Base-by-base conservation (phyloP, 2,113 vertebrate genomes). In the Phrynocephalus versicolor region DNA sequence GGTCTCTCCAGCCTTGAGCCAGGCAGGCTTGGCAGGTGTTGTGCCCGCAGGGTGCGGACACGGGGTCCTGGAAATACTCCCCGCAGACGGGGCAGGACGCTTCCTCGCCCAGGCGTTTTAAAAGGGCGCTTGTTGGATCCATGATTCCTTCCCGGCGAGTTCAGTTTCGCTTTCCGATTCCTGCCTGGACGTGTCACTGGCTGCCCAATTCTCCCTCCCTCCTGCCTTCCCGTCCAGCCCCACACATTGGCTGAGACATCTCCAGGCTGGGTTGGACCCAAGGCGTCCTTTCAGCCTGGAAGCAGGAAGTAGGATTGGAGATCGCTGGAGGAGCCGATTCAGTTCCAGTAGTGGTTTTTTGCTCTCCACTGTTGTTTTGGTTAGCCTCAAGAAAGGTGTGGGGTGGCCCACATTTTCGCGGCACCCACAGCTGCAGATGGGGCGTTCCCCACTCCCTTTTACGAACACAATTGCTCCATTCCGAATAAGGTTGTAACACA, bases 11-110 rank as follows among this genome's bases (percentile, higher is more conserved):
- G 79, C 90, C 93, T 57, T 94, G 88, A 23, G 90, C 86, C 70
- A 95, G 92, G 85, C 93, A 95, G 60, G 82, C 84, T 70, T 91
- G 93, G 89, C 94, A 95, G 90, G 95, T 94, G 78, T 89, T 94
- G 90, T 95, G 93, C 33, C 94, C 94, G 73, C 92, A 95, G 81
- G 93, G 93, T 10, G 91, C 87, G 87, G 92, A 94, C 85, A 95
- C 93, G 0, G 94, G 94, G 13, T 94, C 94, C 0, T 90, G 41
- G 76, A 85, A 85, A 72, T 41, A 79, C 37, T 60, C 67, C 27
- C 23, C 55, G 67, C 84, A 85, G 81, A 94, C 88, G 82, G 93
- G 85, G 76, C 93, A 95, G 74, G 89, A 92, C 85, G 92, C 92
- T 74, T 95, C 93, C 74, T 92, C 88, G 51, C 90, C 91, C 51